phyloP scores from a whole-genome alignment of 2,888 invertebrate species.

The Tachina fera region DNA sequence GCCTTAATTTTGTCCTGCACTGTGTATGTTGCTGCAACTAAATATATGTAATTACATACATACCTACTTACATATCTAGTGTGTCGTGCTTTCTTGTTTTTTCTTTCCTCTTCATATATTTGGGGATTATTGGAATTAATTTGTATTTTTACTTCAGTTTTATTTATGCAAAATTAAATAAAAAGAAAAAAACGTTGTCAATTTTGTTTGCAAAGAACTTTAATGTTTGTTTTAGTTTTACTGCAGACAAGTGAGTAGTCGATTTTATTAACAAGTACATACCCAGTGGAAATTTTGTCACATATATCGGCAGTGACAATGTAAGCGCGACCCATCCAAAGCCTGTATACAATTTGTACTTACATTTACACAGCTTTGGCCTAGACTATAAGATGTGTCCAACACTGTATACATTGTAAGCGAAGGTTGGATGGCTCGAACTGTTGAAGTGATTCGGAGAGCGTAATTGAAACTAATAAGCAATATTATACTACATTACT shows the following conservation, averaged over 20 bases:
- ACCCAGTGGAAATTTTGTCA: no score
- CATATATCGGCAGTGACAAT: no score
- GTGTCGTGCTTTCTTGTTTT: neutral
- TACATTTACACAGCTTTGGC: no score
- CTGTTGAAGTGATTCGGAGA: no score
- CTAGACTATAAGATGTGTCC: no score
- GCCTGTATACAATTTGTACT: no score
- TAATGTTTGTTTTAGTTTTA: neutral
- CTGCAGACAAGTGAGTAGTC: neutral
- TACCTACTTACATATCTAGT: neutral
- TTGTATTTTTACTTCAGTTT: conserved; percentile 10
- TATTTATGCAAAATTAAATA: conserved; percentile 20
- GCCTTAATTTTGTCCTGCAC: neutral
- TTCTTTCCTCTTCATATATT: conserved; percentile 1
- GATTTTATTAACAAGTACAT: no score
- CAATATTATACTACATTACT: no score
- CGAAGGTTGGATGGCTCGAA: no score
- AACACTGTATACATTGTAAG: no score
- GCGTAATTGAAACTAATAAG: no score
- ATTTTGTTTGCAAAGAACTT: neutral
- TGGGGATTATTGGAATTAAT: conserved; percentile 20
- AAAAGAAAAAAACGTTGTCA: conserved; percentile 2
- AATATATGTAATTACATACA: neutral
- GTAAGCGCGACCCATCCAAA: no score
- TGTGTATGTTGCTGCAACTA: conserved; percentile 1